Percentiles rank a stretch among this genome's conserved stretches.
phyloP scores from a whole-genome alignment of 2,797 vertebrate species.

The Buphagus erythrorhynchus region DNA sequence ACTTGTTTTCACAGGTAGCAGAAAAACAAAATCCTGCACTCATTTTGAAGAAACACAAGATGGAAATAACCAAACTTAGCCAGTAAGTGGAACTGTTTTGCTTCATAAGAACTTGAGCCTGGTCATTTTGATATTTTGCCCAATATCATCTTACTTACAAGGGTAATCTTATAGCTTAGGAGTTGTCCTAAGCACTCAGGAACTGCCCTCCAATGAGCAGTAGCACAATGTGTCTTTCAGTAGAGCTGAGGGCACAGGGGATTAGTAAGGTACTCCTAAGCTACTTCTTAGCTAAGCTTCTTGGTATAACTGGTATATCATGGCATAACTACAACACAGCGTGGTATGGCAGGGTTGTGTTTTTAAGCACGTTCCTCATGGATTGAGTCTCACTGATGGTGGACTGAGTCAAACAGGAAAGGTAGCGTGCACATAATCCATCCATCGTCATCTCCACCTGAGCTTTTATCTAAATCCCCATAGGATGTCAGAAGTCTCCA shows the following conservation, averaged over 20 bases:
- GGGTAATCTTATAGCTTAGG: not conserved
- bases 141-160: not conserved
- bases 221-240: not conserved
- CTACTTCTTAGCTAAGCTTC: slow-evolving; percentile 10
- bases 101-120: not conserved
- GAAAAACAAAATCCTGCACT: slow-evolving; percentile 5
- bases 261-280: slow-evolving; percentile 5
- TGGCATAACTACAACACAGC: not conserved
- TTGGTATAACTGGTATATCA: not conserved
- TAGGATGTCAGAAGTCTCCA: slow-evolving; percentile 32
- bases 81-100: not conserved
- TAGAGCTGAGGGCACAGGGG: not conserved
- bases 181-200: not conserved
- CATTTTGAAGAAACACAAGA: not conserved
- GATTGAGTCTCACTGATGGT: slow-evolving; percentile 34
- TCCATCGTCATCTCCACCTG: slow-evolving; percentile 46
- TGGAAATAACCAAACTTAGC: slow-evolving; percentile 5
- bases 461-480: slow-evolving; percentile 41
- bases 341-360: slow-evolving; percentile 52
- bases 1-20: slow-evolving; percentile 35
- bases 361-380: slow-evolving; percentile 71
- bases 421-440: slow-evolving; percentile 22
- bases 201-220: not conserved
- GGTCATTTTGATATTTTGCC: not conserved
- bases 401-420: slow-evolving; percentile 55